These are phyloP conservation scores for Procambarus clarkii DNA, from an alignment of 1,140 invertebrate genomes.

Conservation along the genomic window DNA sequence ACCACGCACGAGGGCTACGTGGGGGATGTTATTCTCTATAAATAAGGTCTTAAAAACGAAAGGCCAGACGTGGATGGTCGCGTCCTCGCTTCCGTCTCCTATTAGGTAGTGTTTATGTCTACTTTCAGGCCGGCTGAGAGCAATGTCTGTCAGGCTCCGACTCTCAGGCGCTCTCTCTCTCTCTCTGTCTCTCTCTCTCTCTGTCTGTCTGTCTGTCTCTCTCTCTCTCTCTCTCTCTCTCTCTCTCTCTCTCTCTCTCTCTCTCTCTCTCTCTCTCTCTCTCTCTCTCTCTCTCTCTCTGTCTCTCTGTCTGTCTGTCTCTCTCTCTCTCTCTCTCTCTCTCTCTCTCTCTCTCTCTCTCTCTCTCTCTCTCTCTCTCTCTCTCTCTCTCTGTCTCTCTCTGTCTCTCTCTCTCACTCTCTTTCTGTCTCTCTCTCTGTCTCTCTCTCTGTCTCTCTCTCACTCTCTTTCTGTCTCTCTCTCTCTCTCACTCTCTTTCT, in stretches of 20 bases:
- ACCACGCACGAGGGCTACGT: background rate
- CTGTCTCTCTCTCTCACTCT: no score
- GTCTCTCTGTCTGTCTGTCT: background rate
- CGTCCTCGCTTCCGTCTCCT: background rate
- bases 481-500: background rate
- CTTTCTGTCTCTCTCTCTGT: no score
- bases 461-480: no score
- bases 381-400: no score
- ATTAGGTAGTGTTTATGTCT: background rate
- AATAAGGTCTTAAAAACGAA: background rate
- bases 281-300: background rate
- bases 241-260: background rate
- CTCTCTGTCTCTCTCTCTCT: background rate
- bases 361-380: no score
- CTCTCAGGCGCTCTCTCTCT: no score
- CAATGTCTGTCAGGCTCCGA: background rate
- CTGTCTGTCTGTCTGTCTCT: background rate
- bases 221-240: background rate
- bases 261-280: background rate
- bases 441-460: no score
- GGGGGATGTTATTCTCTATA: background rate
- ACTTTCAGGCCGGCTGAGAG: background rate
- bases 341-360: no score
- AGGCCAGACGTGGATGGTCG: background rate
- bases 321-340: no score